Evolutionary conservation across 2,888 invertebrate species (phyloP).

Genomic region (Catocala nupta): DNA sequence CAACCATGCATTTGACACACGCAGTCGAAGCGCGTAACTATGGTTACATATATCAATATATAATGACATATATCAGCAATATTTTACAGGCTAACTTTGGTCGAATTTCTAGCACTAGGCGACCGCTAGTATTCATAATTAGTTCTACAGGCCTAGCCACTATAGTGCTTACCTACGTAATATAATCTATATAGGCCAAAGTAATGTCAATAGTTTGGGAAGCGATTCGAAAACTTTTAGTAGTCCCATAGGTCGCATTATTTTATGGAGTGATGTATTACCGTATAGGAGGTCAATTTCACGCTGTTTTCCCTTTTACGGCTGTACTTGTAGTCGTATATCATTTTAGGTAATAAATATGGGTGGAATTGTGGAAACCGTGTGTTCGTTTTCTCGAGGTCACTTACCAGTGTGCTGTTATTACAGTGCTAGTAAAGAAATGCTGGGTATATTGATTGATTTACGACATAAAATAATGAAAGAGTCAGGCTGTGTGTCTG

Average conservation of each 20-base stretch:
- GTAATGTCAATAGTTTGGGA: conserved; percentile 38
- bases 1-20: too few species aligned
- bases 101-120: too few species aligned
- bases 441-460: neutral
- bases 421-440: neutral
- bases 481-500: neutral
- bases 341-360: conserved; percentile 32
- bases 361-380: conserved; percentile 9
- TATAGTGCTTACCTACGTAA: neutral
- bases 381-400: conserved; percentile 7
- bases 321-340: conserved; percentile 28
- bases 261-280: conserved; percentile 40
- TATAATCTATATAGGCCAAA: conserved; percentile 13
- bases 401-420: neutral
- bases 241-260: conserved; percentile 50
- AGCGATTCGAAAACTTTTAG: conserved; percentile 46
- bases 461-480: conserved; percentile 1
- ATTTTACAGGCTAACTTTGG: too few species aligned
- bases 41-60: too few species aligned
- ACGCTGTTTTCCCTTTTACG: conserved; percentile 25
- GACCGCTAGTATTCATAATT: too few species aligned
- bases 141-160: too few species aligned
- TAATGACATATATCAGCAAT: too few species aligned
- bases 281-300: conserved; percentile 42
- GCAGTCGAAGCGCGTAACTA: too few species aligned